Base-by-base conservation (phyloP, 1,140 invertebrate genomes). In the Nixonia krombeini region DNA sequence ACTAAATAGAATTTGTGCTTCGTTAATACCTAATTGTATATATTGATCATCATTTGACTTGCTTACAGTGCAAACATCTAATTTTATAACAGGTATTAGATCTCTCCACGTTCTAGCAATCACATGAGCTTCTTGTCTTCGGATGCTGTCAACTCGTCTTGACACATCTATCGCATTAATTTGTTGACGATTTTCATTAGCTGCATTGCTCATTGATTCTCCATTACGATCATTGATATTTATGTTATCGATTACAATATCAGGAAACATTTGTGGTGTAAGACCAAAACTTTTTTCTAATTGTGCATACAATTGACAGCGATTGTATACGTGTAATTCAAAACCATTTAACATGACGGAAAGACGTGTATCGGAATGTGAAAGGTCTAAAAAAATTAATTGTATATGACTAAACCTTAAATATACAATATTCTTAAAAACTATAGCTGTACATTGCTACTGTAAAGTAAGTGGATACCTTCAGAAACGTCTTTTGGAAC, bases 271-370 rank as follows among this genome's bases (percentile, higher is more conserved):
- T 63, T 90, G 87, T 18, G 91, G 86, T 38, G 93, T 92, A 23
- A 98, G 83, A 8, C 94, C 94, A 86, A 98, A 98, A 9, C 91
- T 87, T 84, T 94, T 93, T 78, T 98, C 96, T 49, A 99, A 86
- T 79, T 91, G 88, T 68, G 91, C 90, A 86, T 99, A 99, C 17
- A 96, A 81, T 68, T 93, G 87, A 57, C 95, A 96, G 53, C 96
- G 89, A 86, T 99, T 99, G 82, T 98, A 99, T 5, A 98, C 90
- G 85, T 99, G 97, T 33, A 99, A 83, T 84, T 99, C 96, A 79
- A 98, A 95, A 4, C 96, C 96, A 87, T 99, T 98, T 42, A 99
- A 83, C 87, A 97, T 93, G 17, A 99, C 89, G 29, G 95, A 96
- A n/a, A 99, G 62, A 35, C 97, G 89, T 4, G 96, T 96, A 80